A percentile compares a stretch with the other conserved stretches of the same genome.
These are phyloP conservation scores for Aleiodes sp. DNA, from an alignment of 1,140 invertebrate genomes.

Conservation along the genomic window DNA sequence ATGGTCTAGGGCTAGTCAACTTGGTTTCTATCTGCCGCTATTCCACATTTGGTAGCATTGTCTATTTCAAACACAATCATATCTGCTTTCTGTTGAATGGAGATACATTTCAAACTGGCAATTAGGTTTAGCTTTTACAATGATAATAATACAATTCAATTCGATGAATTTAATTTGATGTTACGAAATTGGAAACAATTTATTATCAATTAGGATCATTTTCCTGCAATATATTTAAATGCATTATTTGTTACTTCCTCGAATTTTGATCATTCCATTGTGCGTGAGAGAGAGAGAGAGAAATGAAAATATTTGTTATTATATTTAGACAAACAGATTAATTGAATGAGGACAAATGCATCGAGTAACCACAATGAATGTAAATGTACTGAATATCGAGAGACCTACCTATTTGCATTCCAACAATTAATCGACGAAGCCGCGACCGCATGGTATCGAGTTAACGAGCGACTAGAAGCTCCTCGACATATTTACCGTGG, in stretches of 20 bases:
- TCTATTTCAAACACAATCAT: conserved; percentile 26
- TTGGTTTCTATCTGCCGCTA: background rate
- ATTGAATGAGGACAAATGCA: background rate
- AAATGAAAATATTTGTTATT: background rate
- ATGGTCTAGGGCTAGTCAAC: background rate
- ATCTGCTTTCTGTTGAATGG: conserved; percentile 11
- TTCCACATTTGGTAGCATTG: conserved; percentile 17
- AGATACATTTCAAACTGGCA: conserved; percentile 16
- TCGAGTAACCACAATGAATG: conserved; percentile 19
- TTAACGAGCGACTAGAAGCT: conserved; percentile 27
- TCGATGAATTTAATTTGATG: background rate
- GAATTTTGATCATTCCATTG: too few relatives aligned
- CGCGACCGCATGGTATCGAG: conserved; percentile 21
- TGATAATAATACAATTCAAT: background rate
- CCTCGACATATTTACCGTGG: conserved; percentile 22
- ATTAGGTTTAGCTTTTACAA: background rate
- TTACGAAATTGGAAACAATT: background rate
- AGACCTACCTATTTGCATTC: conserved; percentile 27
- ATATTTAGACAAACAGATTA: background rate
- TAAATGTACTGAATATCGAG: conserved; percentile 17
- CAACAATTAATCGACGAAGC: conserved; percentile 26
- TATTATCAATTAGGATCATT: too few relatives aligned
- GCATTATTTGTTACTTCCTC: too few relatives aligned
- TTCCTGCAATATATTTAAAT: too few relatives aligned
- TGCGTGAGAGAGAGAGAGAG: too few relatives aligned